Conservation (phyloP, 2,888 invertebrate species). For the Lithodes maja region DNA sequence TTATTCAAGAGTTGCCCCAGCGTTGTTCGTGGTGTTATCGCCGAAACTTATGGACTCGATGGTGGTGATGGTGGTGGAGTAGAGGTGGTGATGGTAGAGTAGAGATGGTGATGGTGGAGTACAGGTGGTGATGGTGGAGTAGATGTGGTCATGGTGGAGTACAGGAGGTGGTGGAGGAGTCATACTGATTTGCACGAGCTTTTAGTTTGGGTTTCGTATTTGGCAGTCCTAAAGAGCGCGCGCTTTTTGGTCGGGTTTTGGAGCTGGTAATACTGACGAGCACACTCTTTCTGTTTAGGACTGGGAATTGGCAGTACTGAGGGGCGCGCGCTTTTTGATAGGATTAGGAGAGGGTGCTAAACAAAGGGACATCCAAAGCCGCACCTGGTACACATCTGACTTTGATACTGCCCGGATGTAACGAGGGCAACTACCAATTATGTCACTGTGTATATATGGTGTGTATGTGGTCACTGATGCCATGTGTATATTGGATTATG, state of each 20-base stretch:
- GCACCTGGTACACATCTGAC: neutral
- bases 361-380: slow-evolving; percentile 12
- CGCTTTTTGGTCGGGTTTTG: too few species aligned
- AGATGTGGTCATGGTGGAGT: too few species aligned
- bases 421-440: slow-evolving; percentile 25
- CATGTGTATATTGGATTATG: neutral
- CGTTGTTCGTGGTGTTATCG: neutral
- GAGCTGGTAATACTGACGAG: too few species aligned
- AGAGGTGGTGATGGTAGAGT: too few species aligned
- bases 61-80: neutral
- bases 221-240: too few species aligned
- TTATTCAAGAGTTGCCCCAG: neutral
- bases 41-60: neutral
- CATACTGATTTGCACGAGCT: too few species aligned
- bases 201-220: too few species aligned
- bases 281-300: too few species aligned
- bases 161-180: too few species aligned
- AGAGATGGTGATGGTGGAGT: too few species aligned
- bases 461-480: neutral
- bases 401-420: neutral
- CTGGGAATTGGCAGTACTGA: neutral
- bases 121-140: too few species aligned
- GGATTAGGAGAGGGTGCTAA: slow-evolving; percentile 16
- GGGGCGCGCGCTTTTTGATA: slow-evolving; percentile 23
- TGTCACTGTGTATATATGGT: slow-evolving; percentile 24